Conservation (phyloP, 92 coral and sea anemone species). For the Epizoanthus fatuus region DNA sequence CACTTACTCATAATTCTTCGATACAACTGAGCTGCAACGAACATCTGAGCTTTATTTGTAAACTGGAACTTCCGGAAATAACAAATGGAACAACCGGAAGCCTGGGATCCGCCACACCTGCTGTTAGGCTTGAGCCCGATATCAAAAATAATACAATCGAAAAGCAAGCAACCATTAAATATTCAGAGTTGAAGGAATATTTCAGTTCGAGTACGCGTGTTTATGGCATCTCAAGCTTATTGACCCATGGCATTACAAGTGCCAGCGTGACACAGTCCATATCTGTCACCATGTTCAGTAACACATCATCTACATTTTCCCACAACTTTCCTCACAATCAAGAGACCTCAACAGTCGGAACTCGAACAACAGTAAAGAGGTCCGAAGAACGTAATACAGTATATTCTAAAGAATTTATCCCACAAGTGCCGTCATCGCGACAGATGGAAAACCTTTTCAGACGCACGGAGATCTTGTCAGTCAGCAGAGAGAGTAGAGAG, state of each 20-base stretch:
- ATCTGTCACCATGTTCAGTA: not conserved
- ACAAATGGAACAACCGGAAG: conserved; percentile 2
- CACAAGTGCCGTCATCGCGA: not conserved
- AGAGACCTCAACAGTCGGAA: not conserved
- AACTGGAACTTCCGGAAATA: conserved; percentile 30
- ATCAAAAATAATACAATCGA: not conserved
- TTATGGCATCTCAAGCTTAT: not conserved
- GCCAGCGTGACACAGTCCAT: not conserved
- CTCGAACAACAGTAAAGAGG: not conserved
- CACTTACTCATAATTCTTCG: not conserved
- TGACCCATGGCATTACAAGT: not conserved
- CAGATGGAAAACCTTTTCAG: not conserved
- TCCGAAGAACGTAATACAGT: not conserved
- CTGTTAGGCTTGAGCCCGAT: not conserved
- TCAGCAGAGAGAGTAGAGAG: not conserved
- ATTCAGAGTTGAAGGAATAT: not conserved
- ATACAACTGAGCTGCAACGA: conserved; percentile 10
- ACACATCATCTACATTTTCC: not conserved
- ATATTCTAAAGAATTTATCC: not conserved
- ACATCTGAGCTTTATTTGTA: conserved; percentile 18
- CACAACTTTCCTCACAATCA: not conserved
- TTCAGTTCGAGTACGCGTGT: not conserved
- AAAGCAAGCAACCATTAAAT: too few species aligned
- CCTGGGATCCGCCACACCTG: not conserved
- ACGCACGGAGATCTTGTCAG: not conserved